Evolutionary conservation across 2,888 invertebrate species (phyloP).

Genomic region (Polymixis flavicincta): DNA sequence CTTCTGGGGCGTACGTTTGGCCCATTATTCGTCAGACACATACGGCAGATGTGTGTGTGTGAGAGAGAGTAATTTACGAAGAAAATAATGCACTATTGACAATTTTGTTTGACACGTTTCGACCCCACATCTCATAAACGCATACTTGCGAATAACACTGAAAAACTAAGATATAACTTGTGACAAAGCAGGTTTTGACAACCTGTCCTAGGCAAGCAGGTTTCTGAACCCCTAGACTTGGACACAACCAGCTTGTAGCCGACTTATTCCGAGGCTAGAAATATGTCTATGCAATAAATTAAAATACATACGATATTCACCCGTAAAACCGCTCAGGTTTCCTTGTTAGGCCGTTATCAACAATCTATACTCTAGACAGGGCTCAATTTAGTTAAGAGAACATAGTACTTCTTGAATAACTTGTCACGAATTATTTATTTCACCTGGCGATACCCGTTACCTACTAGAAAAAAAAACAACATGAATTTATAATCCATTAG

Average conservation of each 20-base stretch:
- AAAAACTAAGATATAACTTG: background rate
- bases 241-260: background rate
- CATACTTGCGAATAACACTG: background rate
- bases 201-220: conserved; percentile 24
- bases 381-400: conserved; percentile 22
- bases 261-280: conserved; percentile 25
- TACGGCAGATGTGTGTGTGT: too few relatives aligned
- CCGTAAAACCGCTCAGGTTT: conserved; percentile 34
- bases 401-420: conserved; percentile 13
- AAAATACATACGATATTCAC: conserved; percentile 33
- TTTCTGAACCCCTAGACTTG: conserved; percentile 8
- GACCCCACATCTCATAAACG: background rate
- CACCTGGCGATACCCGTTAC: background rate
- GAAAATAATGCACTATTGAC: too few relatives aligned
- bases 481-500: background rate
- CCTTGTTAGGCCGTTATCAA: conserved; percentile 39
- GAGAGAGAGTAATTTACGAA: too few relatives aligned
- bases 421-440: conserved; percentile 31
- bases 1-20: too few relatives aligned
- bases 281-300: conserved; percentile 37
- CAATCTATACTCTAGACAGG: conserved; percentile 37
- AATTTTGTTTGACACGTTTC: background rate
- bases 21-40: too few relatives aligned
- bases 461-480: background rate
- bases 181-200: conserved; percentile 1